Percentiles rank a stretch among this genome's conserved stretches.
Conservation (phyloP, 1,140 invertebrate species). For the Platyura marginata region DNA sequence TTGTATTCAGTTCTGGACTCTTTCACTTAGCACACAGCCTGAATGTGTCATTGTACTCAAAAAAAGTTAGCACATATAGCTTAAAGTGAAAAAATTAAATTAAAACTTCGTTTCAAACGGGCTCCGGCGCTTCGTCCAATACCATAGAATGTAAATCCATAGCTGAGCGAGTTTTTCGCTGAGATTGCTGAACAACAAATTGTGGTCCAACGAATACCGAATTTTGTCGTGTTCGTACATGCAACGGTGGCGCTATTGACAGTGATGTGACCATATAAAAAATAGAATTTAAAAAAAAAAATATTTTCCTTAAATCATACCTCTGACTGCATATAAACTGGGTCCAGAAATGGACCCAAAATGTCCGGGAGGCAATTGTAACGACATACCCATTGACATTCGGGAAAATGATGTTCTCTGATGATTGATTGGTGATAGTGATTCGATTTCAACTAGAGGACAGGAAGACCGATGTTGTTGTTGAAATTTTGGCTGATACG, state of each 20-base stretch:
- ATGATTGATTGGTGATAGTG: slow-evolving; percentile 7
- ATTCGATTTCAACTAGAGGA: slow-evolving; percentile 35
- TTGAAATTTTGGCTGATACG: slow-evolving; percentile 80
- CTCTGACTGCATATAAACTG: not conserved
- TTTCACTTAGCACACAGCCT: no score
- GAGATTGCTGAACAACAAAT: slow-evolving; percentile 28
- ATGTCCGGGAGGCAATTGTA: slow-evolving; percentile 2
- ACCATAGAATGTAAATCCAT: slow-evolving; percentile 62
- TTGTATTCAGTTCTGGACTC: no score
- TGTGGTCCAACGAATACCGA: slow-evolving; percentile 67
- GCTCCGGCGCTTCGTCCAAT: slow-evolving; percentile 28
- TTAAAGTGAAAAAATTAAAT: no score
- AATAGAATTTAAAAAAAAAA: slow-evolving; percentile 2
- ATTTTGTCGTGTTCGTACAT: slow-evolving; percentile 41
- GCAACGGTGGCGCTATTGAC: slow-evolving; percentile 6
- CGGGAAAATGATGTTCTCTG: slow-evolving; percentile 20
- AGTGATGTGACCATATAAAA: slow-evolving; percentile 3
- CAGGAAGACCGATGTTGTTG: slow-evolving; percentile 52
- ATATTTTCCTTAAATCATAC: not conserved
- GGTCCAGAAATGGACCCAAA: not conserved
- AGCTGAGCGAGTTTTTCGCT: slow-evolving; percentile 55
- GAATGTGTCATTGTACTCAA: no score
- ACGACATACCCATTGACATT: slow-evolving; percentile 23
- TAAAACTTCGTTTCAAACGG: slow-evolving; percentile 16
- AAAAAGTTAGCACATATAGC: no score